A percentile compares a stretch with the other conserved stretches of the same genome.
phyloP scores from a whole-genome alignment of 2,113 vertebrate species.

The Ivindomyrus marchei region DNA sequence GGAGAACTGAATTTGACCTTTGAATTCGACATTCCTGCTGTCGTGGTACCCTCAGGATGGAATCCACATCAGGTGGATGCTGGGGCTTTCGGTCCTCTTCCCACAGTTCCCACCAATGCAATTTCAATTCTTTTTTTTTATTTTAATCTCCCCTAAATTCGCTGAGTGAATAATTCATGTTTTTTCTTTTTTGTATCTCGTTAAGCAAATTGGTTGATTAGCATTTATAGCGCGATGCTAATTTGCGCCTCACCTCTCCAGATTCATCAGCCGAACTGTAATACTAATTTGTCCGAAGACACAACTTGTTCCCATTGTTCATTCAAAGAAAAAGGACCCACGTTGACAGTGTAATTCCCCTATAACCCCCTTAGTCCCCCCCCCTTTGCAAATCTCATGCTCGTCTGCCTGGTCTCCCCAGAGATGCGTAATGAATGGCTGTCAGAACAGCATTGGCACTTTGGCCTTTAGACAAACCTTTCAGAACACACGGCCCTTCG shows the following conservation, averaged over 20 bases:
- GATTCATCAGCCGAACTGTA: conserved; percentile 36
- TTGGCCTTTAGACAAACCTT: conserved; percentile 35
- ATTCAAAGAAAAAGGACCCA: conserved; percentile 24
- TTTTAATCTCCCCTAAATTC: neutral
- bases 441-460: conserved; percentile 38
- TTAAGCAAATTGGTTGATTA: conserved; percentile 46
- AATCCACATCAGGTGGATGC: neutral
- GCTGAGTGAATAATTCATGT: conserved; percentile 28
- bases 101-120: neutral
- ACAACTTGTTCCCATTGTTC: conserved; percentile 36
- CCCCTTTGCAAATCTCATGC: conserved; percentile 31
- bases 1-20: neutral
- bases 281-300: conserved; percentile 42
- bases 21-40: no score
- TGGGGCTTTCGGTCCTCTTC: neutral
- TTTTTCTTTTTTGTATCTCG: conserved; percentile 35
- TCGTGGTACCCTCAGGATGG: neutral
- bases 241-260: conserved; percentile 39
- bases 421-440: conserved; percentile 38
- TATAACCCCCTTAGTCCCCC: neutral
- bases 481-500: conserved; percentile 46
- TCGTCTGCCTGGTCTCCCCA: conserved; percentile 31
- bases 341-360: conserved; percentile 31
- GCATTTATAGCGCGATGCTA: conserved; percentile 37
- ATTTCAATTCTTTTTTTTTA: conserved; percentile 23